Conservation (phyloP, 64 coral and sea anemone species). For the Trachythela sp. region DNA sequence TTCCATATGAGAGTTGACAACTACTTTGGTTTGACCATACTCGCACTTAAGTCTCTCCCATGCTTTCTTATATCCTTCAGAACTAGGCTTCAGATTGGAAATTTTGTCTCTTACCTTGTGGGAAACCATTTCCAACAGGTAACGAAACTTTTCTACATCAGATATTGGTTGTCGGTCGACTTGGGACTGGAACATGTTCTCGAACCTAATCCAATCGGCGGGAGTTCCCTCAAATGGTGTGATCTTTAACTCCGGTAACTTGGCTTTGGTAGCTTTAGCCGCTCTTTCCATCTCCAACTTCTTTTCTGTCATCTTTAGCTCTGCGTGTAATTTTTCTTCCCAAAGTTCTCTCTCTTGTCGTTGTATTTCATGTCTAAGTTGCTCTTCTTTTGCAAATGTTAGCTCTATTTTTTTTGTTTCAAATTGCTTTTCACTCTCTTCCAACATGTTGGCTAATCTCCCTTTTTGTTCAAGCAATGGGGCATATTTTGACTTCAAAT, state of each 20-base stretch:
- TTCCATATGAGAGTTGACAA: conserved; percentile 8
- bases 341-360: conserved; percentile 22
- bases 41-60: background rate
- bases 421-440: conserved; percentile 10
- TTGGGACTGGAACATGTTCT: conserved; percentile 43
- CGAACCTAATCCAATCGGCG: conserved; percentile 31
- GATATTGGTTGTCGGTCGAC: conserved; percentile 19
- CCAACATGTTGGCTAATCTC: background rate
- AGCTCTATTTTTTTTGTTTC: background rate
- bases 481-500: conserved; percentile 24
- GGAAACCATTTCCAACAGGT: conserved; percentile 22
- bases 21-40: conserved; percentile 7
- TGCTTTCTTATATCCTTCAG: background rate
- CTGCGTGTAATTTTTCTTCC: conserved; percentile 42
- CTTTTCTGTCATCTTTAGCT: conserved; percentile 22
- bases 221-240: conserved; percentile 16
- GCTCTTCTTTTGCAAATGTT: conserved; percentile 8
- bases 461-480: conserved; percentile 11
- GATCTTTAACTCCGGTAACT: conserved; percentile 18
- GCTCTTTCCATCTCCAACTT: conserved; percentile 39
- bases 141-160: conserved; percentile 36
- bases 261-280: background rate
- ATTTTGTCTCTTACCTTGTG: conserved; percentile 10
- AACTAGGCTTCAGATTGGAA: background rate
- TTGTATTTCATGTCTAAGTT: background rate